Evolutionary conservation across 2,888 invertebrate species (phyloP), one percentile per base, ranked within the genome.

Genomic region (Epirrita christyi): DNA sequence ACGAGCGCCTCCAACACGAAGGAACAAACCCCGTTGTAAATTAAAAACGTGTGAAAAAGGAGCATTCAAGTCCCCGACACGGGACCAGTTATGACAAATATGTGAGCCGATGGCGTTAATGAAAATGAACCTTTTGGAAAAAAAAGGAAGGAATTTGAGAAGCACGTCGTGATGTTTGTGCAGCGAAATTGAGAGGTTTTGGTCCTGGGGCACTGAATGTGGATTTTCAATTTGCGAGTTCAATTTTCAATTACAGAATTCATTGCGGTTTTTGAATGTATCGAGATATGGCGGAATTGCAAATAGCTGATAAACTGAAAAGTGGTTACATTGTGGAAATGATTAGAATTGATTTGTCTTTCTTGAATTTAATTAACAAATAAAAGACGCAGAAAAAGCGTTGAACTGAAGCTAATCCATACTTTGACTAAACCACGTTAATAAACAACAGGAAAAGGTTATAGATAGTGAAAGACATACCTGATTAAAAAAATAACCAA

Each of bases 71-170:
- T 75, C 71, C 68, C 72, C 69, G 70, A 76, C 73, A 78, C 78
- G 80, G 82, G 80, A 82, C 78, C 44, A 82, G 92, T 89, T 91
- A 91, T 92, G 92, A 92, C 92, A 92, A 91, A 91, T 91, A 92
- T 91, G 92, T 90, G 88, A 90, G 85, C 84, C 83, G 84, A 87
- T 86, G 86, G 81, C 78, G 89, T 81, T 91, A 91, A 92, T 92
- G 89, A 92, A 92, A 90, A 88, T 83, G 86, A 83, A 86, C 85
- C 82, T 85, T 88, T 86, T 81, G 57, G 61, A 82, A 83, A 82
- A n/a, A n/a, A 81, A 81, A 75, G 61, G 59, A 62, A 68, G 68
- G 75, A 73, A 80, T 79, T 78, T 65, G 70, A 73, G 66, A 67
- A 73, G 61, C 66, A 69, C 64, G 63, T 72, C 67, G 73, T 73